phyloP scores from a whole-genome alignment of 2,888 invertebrate species.

The Drosophila infuscata region DNA sequence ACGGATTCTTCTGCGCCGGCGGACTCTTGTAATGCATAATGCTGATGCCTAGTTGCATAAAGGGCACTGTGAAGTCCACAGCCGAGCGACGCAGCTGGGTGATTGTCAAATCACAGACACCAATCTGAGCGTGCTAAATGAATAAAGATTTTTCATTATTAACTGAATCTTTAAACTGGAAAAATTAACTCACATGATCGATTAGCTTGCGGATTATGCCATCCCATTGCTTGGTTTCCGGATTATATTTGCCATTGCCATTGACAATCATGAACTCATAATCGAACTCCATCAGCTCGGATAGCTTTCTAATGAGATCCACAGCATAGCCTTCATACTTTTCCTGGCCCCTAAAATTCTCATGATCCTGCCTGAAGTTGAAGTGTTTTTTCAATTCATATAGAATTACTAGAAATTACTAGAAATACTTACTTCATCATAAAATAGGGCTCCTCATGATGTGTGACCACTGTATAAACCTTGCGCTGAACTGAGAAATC shows the following conservation, averaged over 20 bases:
- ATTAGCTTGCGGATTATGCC: constrained; percentile 91
- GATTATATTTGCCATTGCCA: constrained; percentile 89
- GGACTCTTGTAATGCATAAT: constrained; percentile 93
- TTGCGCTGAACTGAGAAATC: constrained; percentile 87
- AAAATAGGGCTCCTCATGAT: constrained; percentile 91
- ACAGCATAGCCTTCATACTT: constrained; percentile 95
- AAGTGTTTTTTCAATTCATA: neutral
- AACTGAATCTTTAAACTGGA: too few species aligned
- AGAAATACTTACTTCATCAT: constrained; percentile 85
- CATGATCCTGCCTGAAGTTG: constrained; percentile 85
- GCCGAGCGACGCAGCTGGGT: constrained; percentile 94
- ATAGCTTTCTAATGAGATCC: constrained; percentile 94
- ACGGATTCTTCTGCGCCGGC: constrained; percentile 91
- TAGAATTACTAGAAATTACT: neutral
- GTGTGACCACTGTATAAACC: constrained; percentile 90
- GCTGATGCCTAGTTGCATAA: constrained; percentile 98
- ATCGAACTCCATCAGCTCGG: constrained; percentile 89
- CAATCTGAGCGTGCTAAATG: constrained; percentile 95
- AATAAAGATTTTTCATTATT: neutral
- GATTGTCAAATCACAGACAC: constrained; percentile 97
- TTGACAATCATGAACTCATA: constrained; percentile 90
- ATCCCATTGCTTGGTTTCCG: constrained; percentile 91
- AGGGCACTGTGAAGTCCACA: constrained; percentile 98
- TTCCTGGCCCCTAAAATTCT: constrained; percentile 86
- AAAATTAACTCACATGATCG: constrained; percentile 87